Percentiles rank a stretch among this genome's conserved stretches.
phyloP scores from a whole-genome alignment of 2,113 vertebrate species.

The Echinops telfairi region DNA sequence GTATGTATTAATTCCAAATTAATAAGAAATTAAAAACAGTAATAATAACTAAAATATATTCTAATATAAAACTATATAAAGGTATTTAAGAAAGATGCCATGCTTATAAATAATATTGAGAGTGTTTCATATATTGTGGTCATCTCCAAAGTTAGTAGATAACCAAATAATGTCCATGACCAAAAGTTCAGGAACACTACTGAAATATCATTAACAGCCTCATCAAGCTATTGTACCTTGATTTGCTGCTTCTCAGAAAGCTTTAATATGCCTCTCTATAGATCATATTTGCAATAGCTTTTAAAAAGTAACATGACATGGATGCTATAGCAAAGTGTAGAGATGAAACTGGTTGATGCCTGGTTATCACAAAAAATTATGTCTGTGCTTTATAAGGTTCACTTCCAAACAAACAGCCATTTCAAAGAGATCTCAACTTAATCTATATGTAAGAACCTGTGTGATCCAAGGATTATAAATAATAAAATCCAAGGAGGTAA shows the following conservation, averaged over 20 bases:
- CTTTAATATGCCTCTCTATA: not conserved
- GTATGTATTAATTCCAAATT: too few species aligned
- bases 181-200: not conserved
- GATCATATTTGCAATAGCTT: not conserved
- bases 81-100: not conserved
- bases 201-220: not conserved
- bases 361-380: too few species aligned
- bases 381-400: too few species aligned
- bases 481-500: too few species aligned
- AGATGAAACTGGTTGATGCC: too few species aligned
- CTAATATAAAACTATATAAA: not conserved
- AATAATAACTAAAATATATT: constrained; percentile 10
- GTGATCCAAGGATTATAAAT: too few species aligned
- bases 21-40: not conserved
- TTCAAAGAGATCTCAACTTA: too few species aligned
- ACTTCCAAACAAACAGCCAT: too few species aligned
- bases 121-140: not conserved
- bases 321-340: too few species aligned
- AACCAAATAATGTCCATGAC: not conserved
- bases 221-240: not conserved
- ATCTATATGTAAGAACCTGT: too few species aligned
- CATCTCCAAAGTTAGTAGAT: not conserved
- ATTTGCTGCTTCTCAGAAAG: not conserved
- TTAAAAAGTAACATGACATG: not conserved
- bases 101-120: not conserved